phyloP scores from a whole-genome alignment of 2,113 vertebrate genomes.

The Cygnus atratus region DNA sequence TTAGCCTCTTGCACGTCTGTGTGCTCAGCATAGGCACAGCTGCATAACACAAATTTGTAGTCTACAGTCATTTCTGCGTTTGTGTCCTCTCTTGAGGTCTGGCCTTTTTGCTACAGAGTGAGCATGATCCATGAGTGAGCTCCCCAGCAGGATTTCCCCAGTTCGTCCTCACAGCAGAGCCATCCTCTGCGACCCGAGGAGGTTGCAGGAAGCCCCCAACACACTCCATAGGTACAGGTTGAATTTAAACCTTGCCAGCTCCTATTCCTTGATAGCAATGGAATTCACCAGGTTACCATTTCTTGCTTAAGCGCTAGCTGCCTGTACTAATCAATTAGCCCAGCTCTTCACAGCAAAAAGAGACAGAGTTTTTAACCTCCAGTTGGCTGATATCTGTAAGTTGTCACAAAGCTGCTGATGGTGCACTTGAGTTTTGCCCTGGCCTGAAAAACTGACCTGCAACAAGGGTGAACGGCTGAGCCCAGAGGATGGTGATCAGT shows the following conservation, averaged over 20 bases:
- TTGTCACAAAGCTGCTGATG: neutral
- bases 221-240: too few relatives aligned
- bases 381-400: neutral
- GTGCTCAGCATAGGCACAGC: neutral
- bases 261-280: too few relatives aligned
- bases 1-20: neutral
- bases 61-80: neutral
- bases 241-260: too few relatives aligned
- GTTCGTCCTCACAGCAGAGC: too few relatives aligned
- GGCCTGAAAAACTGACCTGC: neutral
- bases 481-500: neutral
- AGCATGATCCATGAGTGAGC: too few relatives aligned
- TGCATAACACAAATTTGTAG: neutral
- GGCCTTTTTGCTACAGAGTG: too few relatives aligned
- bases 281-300: neutral
- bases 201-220: too few relatives aligned
- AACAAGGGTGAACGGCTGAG: neutral
- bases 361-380: neutral
- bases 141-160: too few relatives aligned
- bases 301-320: neutral
- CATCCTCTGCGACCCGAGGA: too few relatives aligned
- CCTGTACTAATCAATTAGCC: neutral
- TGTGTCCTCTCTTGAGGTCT: neutral
- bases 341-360: neutral
- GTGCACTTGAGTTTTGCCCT: neutral